phyloP scores from a whole-genome alignment of 1,140 invertebrate genomes.

The Phortica variegata region DNA sequence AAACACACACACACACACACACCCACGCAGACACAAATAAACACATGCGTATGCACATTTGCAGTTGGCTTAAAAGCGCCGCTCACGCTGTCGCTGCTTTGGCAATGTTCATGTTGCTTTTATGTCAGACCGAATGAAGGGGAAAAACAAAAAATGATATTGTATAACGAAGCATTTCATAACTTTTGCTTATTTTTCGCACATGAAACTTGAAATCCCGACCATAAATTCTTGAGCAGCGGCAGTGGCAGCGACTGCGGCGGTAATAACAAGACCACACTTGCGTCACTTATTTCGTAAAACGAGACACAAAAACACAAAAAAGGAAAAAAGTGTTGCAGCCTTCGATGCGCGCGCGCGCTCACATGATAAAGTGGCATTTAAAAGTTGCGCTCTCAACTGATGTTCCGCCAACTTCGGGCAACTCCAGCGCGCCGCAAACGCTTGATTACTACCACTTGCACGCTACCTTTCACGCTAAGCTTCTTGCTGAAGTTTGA shows the following conservation, averaged over 20 bases:
- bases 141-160: too few species aligned
- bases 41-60: background rate
- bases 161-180: too few species aligned
- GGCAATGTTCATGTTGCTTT: too few species aligned
- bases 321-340: constrained; percentile 24
- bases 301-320: constrained; percentile 8
- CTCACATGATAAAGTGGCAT: constrained; percentile 46
- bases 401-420: constrained; percentile 15
- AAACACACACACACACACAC: constrained; percentile 9
- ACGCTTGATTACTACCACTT: background rate
- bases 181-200: constrained; percentile 37
- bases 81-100: constrained; percentile 17
- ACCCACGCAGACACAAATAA: constrained; percentile 9
- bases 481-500: background rate
- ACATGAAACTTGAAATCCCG: too few species aligned
- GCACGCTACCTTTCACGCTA: background rate
- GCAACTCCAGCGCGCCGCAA: background rate
- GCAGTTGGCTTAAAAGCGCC: constrained; percentile 35
- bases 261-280: too few species aligned
- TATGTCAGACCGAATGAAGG: too few species aligned
- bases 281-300: too few species aligned
- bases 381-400: constrained; percentile 41
- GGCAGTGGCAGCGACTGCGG: constrained; percentile 4
- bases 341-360: constrained; percentile 20
- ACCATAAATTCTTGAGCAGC: too few species aligned